These are phyloP conservation scores for Drosophila triauraria DNA, from an alignment of 1,140 invertebrate species.

Conservation along the genomic window DNA sequence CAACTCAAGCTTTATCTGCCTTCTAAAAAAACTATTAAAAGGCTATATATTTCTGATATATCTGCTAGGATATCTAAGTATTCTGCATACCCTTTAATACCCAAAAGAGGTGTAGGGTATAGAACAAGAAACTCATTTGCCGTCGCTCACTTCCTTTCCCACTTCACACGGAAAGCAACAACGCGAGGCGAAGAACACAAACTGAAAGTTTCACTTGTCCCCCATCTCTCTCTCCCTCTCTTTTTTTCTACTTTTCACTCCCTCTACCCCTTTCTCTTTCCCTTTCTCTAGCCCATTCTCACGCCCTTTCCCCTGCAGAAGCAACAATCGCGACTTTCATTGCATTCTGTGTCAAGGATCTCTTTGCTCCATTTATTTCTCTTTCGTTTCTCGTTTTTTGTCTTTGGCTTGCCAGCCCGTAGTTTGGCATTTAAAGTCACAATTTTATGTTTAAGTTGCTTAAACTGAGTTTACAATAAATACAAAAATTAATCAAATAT, in stretches of 20 bases:
- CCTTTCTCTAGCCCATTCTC: neutral
- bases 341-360: constrained; percentile 58
- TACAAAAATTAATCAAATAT: no score
- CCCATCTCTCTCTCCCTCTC: neutral
- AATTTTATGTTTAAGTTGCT: constrained; percentile 39
- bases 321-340: constrained; percentile 38
- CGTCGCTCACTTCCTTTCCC: constrained; percentile 40
- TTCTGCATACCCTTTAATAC: neutral
- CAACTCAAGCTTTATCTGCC: no score
- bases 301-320: constrained; percentile 4
- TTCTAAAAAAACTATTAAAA: no score
- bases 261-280: no score
- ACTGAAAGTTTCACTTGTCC: constrained; percentile 27
- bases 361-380: constrained; percentile 34
- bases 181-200: constrained; percentile 18
- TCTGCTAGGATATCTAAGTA: neutral
- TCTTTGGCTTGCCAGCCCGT: neutral
- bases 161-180: constrained; percentile 55
- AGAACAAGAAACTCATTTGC: constrained; percentile 58
- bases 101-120: constrained; percentile 9
- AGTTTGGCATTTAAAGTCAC: constrained; percentile 65
- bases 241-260: neutral
- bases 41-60: no score
- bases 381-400: constrained; percentile 9
- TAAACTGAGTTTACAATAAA: neutral